Evolutionary conservation across 2,888 invertebrate genomes (phyloP), one percentile per base, ranked within the genome.

Genomic region (Hirtodrosophila confusa): DNA sequence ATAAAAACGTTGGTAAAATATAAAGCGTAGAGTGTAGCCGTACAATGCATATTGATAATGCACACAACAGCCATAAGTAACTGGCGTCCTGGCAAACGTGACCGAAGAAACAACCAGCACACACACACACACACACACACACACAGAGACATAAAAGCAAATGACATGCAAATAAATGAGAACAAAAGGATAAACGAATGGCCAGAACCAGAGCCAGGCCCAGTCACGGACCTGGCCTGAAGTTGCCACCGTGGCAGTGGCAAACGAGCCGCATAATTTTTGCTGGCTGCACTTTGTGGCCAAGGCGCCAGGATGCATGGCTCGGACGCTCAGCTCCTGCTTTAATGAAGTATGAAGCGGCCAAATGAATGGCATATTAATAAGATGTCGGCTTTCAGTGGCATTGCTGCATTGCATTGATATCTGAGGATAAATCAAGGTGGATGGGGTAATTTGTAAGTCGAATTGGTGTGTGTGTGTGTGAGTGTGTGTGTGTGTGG

Each of bases 331-430:
- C 49, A 49, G 72, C 76, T 69, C 63, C 70, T 61, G 86, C 77
- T 85, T 88, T 88, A 84, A 84, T 84, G 88, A 87, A 85, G 71
- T 82, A 78, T 88, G 82, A 73, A 85, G 74, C 79, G 74, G 55
- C 69, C 86, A 87, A 85, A 85, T 85, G 88, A 82, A 85, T 88
- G 87, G 78, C 78, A 85, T 85, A 88, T 85, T 88, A 85, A 88
- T 85, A 87, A 74, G 76, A 88, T 78, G 88, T 85, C 82, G 82
- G 78, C 78, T 80, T 61, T 65, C 61, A 63, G 58, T 64, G 62
- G 17, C 67, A 65, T 51, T 69, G 65, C 33, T 48, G 51, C 58
- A 48, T 43, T 54, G 43, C 84, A 83, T 68, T 79, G 87, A 78
- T 70, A 84, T 72, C 69, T 48, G 45, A 24, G 48, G 27, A 83